Evolutionary conservation across 2,797 vertebrate genomes (phyloP), one percentile per base, ranked within the genome.

Genomic region (Galaxias olidus): DNA sequence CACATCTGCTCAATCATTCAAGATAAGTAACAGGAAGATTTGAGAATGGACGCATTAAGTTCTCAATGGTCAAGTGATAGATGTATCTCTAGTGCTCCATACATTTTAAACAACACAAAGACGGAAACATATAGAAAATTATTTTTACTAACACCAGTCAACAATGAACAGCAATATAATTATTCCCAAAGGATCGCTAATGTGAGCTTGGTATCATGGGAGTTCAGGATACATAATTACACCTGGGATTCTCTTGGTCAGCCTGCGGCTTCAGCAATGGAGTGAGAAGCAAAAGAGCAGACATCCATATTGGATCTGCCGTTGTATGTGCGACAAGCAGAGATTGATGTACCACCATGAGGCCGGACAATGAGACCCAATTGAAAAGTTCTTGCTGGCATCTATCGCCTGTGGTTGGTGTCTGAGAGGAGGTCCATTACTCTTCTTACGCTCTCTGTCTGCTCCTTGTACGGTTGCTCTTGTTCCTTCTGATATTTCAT

Each of bases 311-410:
- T 91, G 78, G 69, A 88, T 87, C 67, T 72, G 65, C 53, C 78
- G 74, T 75, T 87, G 82, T 86, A 84, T 85, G 78, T 78, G 73
- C 30, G 77, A 87, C 77, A 74, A 76, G 78, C 61, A 73, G 78
- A 83, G 86, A 87, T 74, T 74, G 84, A 87, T 84, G 74, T 77
- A 79, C 73, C 86, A 87, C 86, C 87, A 83, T 69, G 75, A 67
- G 80, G 77, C 67, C 65, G 66, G 71, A 86, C 82, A 89, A 87
- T 81, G 81, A 83, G 84, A 80, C 69, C 74, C 72, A 80, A 89
- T 91, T 88, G 88, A 91, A 88, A 85, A 90, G 89, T 72, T 71
- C 89, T 78, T 72, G 51, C 59, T 69, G 66, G 74, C 81, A 86
- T 78, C 64, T 62, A 75, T 69, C 81, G 81, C 80, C 82, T 81